Evolutionary conservation across 2,113 vertebrate species (phyloP), one percentile per base, ranked within the genome.

Genomic region (Pterocles orientalis): DNA sequence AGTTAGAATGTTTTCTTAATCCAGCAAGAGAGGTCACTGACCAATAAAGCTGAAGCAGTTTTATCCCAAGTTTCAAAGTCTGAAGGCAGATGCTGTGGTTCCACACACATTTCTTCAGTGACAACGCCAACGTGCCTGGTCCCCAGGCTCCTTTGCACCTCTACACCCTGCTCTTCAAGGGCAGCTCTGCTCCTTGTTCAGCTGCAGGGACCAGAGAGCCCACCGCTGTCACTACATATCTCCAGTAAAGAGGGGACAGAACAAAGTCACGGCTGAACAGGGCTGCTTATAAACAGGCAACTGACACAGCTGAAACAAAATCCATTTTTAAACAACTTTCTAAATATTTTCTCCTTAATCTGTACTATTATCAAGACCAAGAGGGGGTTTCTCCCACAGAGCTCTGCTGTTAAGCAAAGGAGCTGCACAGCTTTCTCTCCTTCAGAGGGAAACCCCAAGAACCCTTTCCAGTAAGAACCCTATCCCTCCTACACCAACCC

Each of bases 171-270:
- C 6, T 8, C 28, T 10, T 29, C 56, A 39, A 33, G 72, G 75
- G 20, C 82, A 65, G 58, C 33, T 25, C 71, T 33, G 71, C 50
- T 23, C 48, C 58, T 29, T 6, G 17, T 14, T 51, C 82, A 41
- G 56, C 82, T 64, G 57, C 34, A 47, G 34, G 15, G 45, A 34
- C 31, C 19, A 31, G 3, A 23, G 68, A 73, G 65, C 31, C 45
- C 47, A 31, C 12, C 1, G 0, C 1, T 23, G 75, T 39, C n/a
- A 58, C 33, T 47, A 20, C 5, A 0, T 3, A 29, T 9, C 41
- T 34, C 33, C 79, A 76, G 90, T 31, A 89, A 41, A 88, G 68
- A 61, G 17, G 14, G 36, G 36, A 41, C 31, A 80, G 70, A 84
- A 18, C 26, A 53, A 54, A 88, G 23, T 5, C 60, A 62, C 0